Conservation (phyloP, 2,797 vertebrate species). For the Prunella strophiata region DNA sequence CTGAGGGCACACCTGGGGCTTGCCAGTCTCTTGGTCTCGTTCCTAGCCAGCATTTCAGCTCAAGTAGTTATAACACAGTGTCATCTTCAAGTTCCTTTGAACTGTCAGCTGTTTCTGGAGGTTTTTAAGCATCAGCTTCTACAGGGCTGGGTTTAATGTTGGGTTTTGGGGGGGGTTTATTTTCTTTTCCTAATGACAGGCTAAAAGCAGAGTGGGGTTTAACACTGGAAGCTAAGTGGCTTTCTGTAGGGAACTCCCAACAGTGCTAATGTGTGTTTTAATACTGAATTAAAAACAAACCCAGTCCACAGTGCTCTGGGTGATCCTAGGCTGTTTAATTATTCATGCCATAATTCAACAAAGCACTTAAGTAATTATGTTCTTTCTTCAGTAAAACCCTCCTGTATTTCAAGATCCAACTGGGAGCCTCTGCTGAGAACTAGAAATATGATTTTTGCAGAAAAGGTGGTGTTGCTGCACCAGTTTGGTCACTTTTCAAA, state of each 20-base stretch:
- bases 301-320: neutral
- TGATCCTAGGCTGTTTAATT: neutral
- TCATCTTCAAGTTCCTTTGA: constrained; percentile 34
- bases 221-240: neutral
- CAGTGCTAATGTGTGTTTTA: constrained; percentile 1
- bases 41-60: neutral
- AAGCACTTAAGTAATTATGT: neutral
- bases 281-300: constrained; percentile 36
- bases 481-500: neutral
- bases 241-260: neutral
- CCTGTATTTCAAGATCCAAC: neutral
- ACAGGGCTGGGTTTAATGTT: neutral
- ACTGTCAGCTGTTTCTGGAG: neutral
- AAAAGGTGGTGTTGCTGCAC: neutral
- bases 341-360: constrained; percentile 16
- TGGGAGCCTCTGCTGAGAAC: neutral
- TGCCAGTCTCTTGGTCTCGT: neutral
- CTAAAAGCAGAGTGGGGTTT: constrained; percentile 13
- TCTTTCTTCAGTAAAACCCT: neutral
- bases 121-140: constrained; percentile 5
- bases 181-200: neutral
- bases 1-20: neutral
- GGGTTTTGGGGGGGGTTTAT: neutral
- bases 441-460: neutral
- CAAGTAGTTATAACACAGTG: constrained; percentile 19